Conservation (phyloP, 2,113 vertebrate genomes). For the Rhea pennata region DNA sequence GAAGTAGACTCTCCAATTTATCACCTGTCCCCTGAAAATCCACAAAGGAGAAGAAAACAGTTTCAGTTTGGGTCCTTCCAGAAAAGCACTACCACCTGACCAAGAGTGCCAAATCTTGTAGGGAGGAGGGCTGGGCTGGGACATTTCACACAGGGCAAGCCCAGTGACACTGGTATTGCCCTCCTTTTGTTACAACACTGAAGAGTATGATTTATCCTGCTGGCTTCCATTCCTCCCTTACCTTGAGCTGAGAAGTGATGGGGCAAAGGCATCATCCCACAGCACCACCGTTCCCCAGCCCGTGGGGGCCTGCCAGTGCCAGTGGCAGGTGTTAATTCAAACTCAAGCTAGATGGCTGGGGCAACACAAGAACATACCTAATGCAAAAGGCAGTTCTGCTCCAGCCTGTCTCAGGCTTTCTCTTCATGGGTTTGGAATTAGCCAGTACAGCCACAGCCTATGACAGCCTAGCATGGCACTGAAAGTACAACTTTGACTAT, state of each 20-base stretch:
- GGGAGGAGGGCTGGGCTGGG: rapidly evolving
- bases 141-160: background rate
- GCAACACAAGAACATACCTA: background rate
- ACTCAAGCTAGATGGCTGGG: background rate
- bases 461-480: no score
- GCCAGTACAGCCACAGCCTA: no score
- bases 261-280: background rate
- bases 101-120: background rate
- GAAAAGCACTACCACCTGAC: background rate
- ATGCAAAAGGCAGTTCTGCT: background rate
- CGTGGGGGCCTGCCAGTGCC: background rate
- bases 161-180: background rate
- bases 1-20: slow-evolving; percentile 15
- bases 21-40: slow-evolving; percentile 32
- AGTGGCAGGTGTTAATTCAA: background rate
- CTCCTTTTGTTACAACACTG: background rate
- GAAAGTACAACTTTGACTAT: background rate
- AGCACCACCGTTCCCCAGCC: background rate
- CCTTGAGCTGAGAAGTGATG: background rate
- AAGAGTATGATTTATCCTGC: background rate
- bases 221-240: background rate
- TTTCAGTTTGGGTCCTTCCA: background rate
- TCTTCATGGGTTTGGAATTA: background rate
- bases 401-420: background rate
- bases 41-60: slow-evolving; percentile 21